These are phyloP conservation scores for Mizuhopecten yessoensis DNA, from an alignment of 1,140 invertebrate genomes.

Conservation along the genomic window DNA sequence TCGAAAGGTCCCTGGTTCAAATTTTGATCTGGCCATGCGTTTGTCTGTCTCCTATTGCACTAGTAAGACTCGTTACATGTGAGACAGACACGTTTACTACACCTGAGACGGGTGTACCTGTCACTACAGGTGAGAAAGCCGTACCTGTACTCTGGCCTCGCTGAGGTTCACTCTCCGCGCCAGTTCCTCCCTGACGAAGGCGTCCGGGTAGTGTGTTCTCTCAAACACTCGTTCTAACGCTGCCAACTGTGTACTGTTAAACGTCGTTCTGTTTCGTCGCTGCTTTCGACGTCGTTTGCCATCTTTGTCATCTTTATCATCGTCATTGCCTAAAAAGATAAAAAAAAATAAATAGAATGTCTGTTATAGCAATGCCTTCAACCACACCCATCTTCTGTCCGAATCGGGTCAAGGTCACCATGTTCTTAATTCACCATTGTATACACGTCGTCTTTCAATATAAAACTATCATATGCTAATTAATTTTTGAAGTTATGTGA, in stretches of 20 bases:
- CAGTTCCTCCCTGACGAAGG: conserved; percentile 95
- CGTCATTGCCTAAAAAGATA: conserved; percentile 71
- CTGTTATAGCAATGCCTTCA: too few relatives aligned
- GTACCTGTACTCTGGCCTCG: conserved; percentile 95
- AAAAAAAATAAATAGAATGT: conserved; percentile 38
- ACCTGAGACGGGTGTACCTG: not conserved
- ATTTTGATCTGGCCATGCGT: too few relatives aligned
- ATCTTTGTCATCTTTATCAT: conserved; percentile 76
- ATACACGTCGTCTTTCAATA: too few relatives aligned
- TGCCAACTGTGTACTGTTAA: conserved; percentile 94
- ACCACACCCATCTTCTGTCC: too few relatives aligned
- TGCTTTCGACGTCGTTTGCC: conserved; percentile 86
- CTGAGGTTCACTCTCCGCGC: conserved; percentile 93
- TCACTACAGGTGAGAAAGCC: not conserved
- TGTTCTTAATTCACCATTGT: too few relatives aligned
- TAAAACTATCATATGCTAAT: too few relatives aligned
- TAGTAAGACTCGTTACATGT: too few relatives aligned
- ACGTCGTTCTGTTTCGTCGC: conserved; percentile 93
- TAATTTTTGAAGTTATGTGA: too few relatives aligned
- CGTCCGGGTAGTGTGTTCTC: conserved; percentile 97
- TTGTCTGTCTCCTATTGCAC: too few relatives aligned
- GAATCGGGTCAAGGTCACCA: too few relatives aligned
- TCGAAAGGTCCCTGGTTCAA: too few relatives aligned
- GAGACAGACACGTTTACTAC: too few relatives aligned
- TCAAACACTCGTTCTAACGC: conserved; percentile 97